Evolutionary conservation across 2,113 vertebrate species (phyloP), one percentile per base, ranked within the genome.

Genomic region (Engystomops pustulosus): DNA sequence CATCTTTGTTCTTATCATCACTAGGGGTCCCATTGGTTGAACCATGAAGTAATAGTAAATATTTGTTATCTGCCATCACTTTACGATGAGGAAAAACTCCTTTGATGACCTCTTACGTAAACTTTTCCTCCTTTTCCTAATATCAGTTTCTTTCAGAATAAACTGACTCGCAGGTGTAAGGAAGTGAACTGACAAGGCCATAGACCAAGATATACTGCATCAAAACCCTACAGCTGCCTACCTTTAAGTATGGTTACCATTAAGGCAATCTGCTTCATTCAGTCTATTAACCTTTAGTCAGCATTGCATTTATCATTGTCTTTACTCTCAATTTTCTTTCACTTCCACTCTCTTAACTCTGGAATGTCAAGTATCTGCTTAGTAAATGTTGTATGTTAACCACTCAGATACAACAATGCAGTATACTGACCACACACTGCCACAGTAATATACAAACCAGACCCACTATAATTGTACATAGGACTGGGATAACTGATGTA

Each of bases 291-390:
- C 69, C 55, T 83, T 83, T 72, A 38, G 32, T 34, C 30, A 41
- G 3, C 47, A 18, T 34, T 27, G 14, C 41, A 58, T 58, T 77
- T 53, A 49, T 84, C 71, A 51, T 30, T 41, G 32, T 51, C 65
- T 25, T 25, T 76, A 67, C 82, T 69, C 60, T 77, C 20, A 23
- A 76, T 77, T 84, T 69, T 84, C 81, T 51, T 58, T 72, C n/a
- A 36, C 27, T 71, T 71, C 74, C 58, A 67, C 82, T 78, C 38
- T 74, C 45, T 77, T 78, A 69, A 78, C 60, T 20, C 74, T 55
- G 82, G 62, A 84, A 84, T 78, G 44, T 60, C 20, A 69, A 78
- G 45, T 77, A 84, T 84, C 62, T 32, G 44, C 36, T 77, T 67
- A 84, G 55, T 76, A 45, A 82, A 82, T 74, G 80, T 62, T 45